Evolutionary conservation across 2,113 vertebrate species (phyloP).

Genomic region (Bubo scandiacus): DNA sequence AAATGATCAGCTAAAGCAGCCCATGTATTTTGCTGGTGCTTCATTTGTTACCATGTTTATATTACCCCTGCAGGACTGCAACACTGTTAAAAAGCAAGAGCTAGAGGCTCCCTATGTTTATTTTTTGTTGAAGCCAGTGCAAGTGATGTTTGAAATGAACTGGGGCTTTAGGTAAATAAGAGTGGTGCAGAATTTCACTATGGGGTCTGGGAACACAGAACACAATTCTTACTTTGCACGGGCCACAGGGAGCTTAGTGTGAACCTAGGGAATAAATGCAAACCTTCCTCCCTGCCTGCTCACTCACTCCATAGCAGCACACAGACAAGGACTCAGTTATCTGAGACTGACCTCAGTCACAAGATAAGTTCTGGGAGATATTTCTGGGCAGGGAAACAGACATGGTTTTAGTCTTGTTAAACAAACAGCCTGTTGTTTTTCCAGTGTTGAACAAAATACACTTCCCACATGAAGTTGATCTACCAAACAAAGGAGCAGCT

Average conservation of each 20-base stretch:
- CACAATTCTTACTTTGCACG: neutral
- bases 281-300: neutral
- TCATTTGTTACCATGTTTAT: neutral
- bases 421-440: conserved; percentile 8
- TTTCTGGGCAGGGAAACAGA: neutral
- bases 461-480: neutral
- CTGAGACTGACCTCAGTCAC: neutral
- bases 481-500: neutral
- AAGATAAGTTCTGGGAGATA: neutral
- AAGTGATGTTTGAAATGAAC: neutral
- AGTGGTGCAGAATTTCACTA: neutral
- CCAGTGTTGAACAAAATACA: neutral
- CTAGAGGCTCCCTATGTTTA: neutral
- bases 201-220: neutral
- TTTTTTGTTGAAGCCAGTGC: neutral
- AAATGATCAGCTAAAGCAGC: neutral
- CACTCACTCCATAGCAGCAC: rapidly evolving
- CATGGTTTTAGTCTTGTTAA: neutral
- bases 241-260: neutral
- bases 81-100: neutral
- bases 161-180: neutral
- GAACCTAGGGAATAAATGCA: neutral
- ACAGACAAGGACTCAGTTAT: neutral
- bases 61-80: neutral
- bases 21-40: neutral